Conservation (phyloP, 2,113 vertebrate genomes). For the Sclerurus mexicanus region DNA sequence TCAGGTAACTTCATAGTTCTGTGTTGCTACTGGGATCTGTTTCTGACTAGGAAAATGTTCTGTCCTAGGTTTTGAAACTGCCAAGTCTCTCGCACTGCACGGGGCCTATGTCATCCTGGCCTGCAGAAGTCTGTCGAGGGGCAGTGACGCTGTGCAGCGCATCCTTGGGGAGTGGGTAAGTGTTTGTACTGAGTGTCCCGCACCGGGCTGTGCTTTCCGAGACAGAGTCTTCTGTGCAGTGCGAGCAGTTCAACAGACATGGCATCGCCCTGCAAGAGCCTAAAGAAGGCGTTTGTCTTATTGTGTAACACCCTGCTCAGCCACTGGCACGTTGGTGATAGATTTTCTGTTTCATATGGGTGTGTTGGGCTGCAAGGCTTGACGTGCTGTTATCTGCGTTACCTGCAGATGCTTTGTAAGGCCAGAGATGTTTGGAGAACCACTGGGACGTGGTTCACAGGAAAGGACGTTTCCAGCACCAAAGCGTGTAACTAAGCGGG, state of each 20-base stretch:
- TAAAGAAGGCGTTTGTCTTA: background rate
- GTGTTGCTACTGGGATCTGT: background rate
- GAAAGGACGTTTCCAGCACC: background rate
- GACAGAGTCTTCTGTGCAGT: background rate
- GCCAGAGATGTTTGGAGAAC: background rate
- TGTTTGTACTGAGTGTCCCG: background rate
- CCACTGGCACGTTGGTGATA: accelerated
- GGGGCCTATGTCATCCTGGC: conserved; percentile 92
- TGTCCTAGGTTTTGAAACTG: conserved; percentile 90
- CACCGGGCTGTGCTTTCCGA: background rate
- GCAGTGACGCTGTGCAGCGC: conserved; percentile 78
- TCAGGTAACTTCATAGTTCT: background rate
- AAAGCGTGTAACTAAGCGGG: accelerated
- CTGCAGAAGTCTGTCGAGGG: conserved; percentile 83
- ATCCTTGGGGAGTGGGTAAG: conserved; percentile 95
- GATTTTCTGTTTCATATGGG: background rate
- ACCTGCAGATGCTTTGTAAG: background rate
- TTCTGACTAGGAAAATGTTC: conserved; percentile 25
- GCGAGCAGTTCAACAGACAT: too few species aligned
- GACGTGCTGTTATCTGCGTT: accelerated
- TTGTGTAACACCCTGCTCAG: background rate
- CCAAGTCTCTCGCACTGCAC: conserved; percentile 92
- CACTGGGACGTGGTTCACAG: background rate
- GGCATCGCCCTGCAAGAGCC: accelerated
- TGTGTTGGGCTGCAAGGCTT: background rate